Percentiles rank a stretch among this genome's conserved stretches.
Conservation (phyloP, 2,888 invertebrate species). For the Danaus chrysippus region DNA sequence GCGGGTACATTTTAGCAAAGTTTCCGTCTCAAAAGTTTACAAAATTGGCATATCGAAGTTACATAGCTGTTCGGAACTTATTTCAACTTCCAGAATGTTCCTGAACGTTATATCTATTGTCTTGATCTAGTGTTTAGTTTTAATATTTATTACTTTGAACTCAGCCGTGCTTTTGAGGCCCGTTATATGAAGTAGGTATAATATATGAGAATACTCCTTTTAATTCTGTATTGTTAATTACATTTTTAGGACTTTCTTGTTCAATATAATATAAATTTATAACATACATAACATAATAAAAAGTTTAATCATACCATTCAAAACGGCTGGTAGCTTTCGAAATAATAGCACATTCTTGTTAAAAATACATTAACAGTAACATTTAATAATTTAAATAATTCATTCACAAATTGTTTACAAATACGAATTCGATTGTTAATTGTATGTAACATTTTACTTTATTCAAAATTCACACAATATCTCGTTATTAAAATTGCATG, state of each 20-base stretch:
- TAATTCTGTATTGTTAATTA: too few relatives aligned
- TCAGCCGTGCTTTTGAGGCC: neutral
- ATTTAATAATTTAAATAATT: neutral
- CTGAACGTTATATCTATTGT: constrained; percentile 17
- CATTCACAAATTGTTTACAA: neutral
- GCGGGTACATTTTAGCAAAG: constrained; percentile 22
- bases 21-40: constrained; percentile 37
- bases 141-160: constrained; percentile 4
- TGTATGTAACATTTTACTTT: neutral
- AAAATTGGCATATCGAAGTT: constrained; percentile 39
- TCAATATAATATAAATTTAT: too few relatives aligned
- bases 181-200: too few relatives aligned
- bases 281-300: too few relatives aligned
- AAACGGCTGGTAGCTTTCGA: too few relatives aligned
- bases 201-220: too few relatives aligned
- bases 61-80: constrained; percentile 27
- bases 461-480: neutral
- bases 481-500: constrained; percentile 1
- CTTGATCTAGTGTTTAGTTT: constrained; percentile 11
- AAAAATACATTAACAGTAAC: too few relatives aligned
- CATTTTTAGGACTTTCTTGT: too few relatives aligned
- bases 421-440: neutral
- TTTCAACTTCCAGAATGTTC: constrained; percentile 16
- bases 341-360: too few relatives aligned
- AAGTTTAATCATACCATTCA: too few relatives aligned